Evolutionary conservation across 2,797 vertebrate species (phyloP).

Genomic region (Rhyacichthys aspro): DNA sequence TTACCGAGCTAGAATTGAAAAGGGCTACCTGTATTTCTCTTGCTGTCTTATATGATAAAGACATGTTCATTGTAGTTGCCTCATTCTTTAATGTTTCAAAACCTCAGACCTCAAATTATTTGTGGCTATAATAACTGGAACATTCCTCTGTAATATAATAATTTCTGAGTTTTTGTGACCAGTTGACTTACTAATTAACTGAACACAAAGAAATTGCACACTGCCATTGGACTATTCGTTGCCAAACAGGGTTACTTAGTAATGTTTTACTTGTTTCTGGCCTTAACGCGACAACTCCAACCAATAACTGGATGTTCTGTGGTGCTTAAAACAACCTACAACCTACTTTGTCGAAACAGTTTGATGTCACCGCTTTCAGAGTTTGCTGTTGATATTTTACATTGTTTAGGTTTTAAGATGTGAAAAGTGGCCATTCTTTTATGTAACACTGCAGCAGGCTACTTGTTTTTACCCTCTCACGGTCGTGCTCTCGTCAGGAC

Average conservation of each 20-base stretch:
- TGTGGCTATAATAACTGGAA: conserved; percentile 14
- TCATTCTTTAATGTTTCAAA: conserved; percentile 11
- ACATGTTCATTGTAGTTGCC: conserved; percentile 18
- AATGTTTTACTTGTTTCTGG: conserved; percentile 7
- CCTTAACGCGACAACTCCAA: conserved; percentile 10
- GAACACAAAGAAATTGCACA: background rate
- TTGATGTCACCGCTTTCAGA: background rate
- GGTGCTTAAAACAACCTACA: conserved; percentile 15
- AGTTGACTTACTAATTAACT: no score
- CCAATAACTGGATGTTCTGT: conserved; percentile 11
- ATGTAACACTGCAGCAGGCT: background rate
- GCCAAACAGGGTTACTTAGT: conserved; percentile 27
- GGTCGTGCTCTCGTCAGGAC: background rate
- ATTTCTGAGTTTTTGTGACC: background rate
- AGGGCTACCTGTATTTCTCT: conserved; percentile 35
- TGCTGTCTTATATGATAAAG: conserved; percentile 29
- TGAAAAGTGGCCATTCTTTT: background rate
- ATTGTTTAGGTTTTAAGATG: background rate
- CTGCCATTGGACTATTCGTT: conserved; percentile 28
- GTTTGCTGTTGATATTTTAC: conserved; percentile 17
- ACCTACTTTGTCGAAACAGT: background rate
- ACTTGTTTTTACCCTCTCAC: background rate
- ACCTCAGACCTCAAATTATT: conserved; percentile 5
- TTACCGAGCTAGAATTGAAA: no score
- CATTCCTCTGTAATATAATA: conserved; percentile 6